phyloP scores from a whole-genome alignment of 2,113 vertebrate species.

The Anas platyrhynchos region DNA sequence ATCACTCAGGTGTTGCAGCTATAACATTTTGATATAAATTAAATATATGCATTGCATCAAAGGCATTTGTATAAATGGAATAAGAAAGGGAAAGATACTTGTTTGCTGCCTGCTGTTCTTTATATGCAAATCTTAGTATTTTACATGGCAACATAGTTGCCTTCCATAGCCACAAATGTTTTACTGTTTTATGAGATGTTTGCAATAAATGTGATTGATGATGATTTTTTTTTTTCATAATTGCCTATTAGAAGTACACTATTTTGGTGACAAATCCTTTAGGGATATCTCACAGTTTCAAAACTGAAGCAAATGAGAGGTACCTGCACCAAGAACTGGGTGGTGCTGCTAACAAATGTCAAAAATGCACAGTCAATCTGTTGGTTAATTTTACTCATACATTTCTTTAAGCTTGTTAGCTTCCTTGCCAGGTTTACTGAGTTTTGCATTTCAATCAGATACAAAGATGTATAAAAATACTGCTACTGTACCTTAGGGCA shows the following conservation, averaged over 20 bases:
- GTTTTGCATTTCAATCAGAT: conserved; percentile 77
- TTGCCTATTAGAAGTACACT: conserved; percentile 77
- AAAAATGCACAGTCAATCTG: conserved; percentile 46
- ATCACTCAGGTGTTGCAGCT: conserved; percentile 56
- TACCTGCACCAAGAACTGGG: conserved; percentile 13
- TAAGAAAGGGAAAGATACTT: conserved; percentile 70
- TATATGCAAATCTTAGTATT: conserved; percentile 76
- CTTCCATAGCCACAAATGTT: conserved; percentile 72
- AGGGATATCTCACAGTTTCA: conserved; percentile 60
- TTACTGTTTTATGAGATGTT: conserved; percentile 79
- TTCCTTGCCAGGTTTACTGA: conserved; percentile 65
- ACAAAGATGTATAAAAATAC: conserved; percentile 79
- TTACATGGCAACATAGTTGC: conserved; percentile 70
- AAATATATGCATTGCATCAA: conserved; percentile 59
- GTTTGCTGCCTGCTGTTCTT: conserved; percentile 77
- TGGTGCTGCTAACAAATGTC: conserved; percentile 31
- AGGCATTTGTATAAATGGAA: conserved; percentile 68
- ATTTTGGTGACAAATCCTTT: conserved; percentile 73
- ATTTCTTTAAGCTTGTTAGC: conserved; percentile 71
- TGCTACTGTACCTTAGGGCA: conserved; percentile 80
- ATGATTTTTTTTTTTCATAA: conserved; percentile 71
- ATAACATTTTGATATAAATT: conserved; percentile 69
- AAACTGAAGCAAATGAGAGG: conserved; percentile 8
- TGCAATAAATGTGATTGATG: conserved; percentile 81
- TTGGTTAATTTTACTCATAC: conserved; percentile 66